A percentile compares a stretch with the other conserved stretches of the same genome.
phyloP scores from a whole-genome alignment of 2,797 vertebrate genomes.

The Pseudochirops corinnae region DNA sequence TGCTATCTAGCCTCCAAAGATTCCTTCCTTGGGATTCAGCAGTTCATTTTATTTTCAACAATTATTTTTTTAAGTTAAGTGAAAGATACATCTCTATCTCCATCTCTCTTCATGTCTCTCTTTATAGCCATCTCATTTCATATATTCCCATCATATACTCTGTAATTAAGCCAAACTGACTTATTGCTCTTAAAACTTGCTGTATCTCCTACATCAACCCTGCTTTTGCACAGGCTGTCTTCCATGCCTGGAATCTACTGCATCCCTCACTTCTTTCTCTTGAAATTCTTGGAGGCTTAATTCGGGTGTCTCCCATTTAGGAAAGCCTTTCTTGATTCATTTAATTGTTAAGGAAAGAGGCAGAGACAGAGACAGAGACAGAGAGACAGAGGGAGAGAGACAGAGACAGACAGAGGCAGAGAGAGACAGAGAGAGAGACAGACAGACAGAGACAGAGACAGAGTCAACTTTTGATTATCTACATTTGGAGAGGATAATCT shows the following conservation, averaged over 20 bases:
- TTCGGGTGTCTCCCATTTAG: neutral
- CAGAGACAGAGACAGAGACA: no score
- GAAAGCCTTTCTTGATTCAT: neutral
- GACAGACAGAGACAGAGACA: no score
- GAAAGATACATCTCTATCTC: neutral
- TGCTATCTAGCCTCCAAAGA: neutral
- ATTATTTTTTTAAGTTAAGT: neutral
- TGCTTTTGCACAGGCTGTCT: neutral
- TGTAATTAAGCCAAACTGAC: neutral
- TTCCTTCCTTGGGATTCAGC: neutral
- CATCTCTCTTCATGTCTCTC: neutral
- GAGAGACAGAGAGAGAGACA: no score
- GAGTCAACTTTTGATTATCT: conserved; percentile 18
- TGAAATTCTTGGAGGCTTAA: neutral
- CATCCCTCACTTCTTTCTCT: neutral
- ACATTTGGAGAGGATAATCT: conserved; percentile 48
- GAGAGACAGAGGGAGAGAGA: no score
- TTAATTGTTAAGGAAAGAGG: neutral
- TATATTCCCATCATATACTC: neutral
- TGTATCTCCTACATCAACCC: neutral
- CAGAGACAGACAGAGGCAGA: neutral
- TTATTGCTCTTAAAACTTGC: neutral
- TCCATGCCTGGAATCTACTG: neutral
- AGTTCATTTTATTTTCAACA: neutral
- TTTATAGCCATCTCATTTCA: neutral